Percentiles rank a stretch among this genome's conserved stretches.
phyloP scores from a whole-genome alignment of 2,888 invertebrate genomes.

The Lamellibrachia columna region DNA sequence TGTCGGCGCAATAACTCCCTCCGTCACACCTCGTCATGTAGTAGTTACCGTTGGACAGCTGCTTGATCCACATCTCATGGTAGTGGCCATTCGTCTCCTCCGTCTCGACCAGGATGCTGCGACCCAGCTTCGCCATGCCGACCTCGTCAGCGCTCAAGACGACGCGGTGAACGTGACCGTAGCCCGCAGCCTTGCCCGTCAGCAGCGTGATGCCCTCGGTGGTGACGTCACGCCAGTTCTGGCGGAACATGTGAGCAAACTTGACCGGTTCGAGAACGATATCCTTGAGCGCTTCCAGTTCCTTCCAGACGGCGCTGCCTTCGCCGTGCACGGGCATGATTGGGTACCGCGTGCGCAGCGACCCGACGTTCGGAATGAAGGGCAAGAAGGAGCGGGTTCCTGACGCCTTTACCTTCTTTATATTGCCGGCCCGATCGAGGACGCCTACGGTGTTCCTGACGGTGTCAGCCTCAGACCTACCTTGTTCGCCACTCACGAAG shows the following conservation, averaged over 20 bases:
- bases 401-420: conserved; percentile 24
- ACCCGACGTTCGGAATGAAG: conserved; percentile 49
- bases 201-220: neutral
- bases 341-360: conserved; percentile 50
- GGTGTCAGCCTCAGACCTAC: neutral
- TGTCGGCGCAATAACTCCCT: neutral
- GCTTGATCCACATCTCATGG: neutral
- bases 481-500: neutral
- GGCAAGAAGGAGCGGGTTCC: conserved; percentile 32
- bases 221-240: neutral
- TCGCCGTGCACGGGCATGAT: conserved; percentile 52
- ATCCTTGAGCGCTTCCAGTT: conserved; percentile 41
- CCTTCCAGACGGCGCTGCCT: conserved; percentile 49
- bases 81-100: neutral
- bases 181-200: neutral
- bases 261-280: conserved; percentile 24
- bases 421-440: neutral
- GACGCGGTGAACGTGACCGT: neutral
- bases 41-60: neutral
- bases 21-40: neutral
- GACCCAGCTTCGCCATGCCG: neutral
- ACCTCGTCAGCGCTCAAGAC: neutral
- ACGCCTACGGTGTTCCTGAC: neutral
- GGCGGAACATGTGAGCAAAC: neutral
- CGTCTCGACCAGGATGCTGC: neutral